These are phyloP conservation scores for Aurelia aurita DNA, from an alignment of 30 jellyfish, hydroid and myxozoan species.

Conservation along the genomic window DNA sequence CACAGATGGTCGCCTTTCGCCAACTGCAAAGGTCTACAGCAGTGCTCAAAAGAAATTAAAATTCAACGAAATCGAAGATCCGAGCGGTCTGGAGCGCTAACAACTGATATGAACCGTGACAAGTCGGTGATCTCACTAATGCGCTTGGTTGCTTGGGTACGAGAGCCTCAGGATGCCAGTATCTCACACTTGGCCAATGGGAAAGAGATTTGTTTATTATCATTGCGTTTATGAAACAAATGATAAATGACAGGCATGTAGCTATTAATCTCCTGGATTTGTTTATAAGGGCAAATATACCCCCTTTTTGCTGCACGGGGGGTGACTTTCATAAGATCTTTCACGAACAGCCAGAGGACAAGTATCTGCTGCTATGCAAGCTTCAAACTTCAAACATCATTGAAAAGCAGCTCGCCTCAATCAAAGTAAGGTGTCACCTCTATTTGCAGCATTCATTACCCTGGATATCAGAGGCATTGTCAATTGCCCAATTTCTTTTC, in stretches of 20 bases:
- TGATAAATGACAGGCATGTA: slow-evolving; percentile 46
- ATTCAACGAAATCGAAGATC: slow-evolving; percentile 12
- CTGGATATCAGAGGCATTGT: no score
- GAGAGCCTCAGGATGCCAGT: slow-evolving; percentile 25
- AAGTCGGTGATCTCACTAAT: background rate
- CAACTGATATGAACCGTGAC: slow-evolving; percentile 22
- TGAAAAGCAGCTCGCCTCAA: no score
- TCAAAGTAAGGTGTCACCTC: no score
- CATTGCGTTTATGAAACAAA: background rate
- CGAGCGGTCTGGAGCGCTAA: background rate
- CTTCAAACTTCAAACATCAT: no score
- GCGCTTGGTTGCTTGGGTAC: slow-evolving; percentile 19
- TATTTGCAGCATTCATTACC: no score
- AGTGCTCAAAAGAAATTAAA: slow-evolving; percentile 52
- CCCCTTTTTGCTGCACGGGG: slow-evolving; percentile 29
- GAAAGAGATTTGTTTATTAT: background rate
- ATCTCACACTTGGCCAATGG: slow-evolving; percentile 47
- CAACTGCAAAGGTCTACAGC: slow-evolving; percentile 26
- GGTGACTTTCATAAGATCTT: background rate
- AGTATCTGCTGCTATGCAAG: no score
- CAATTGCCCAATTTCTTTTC: no score
- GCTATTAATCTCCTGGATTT: slow-evolving; percentile 3
- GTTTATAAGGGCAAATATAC: slow-evolving; percentile 29
- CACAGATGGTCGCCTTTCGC: slow-evolving; percentile 65
- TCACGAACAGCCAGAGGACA: no score